Percentiles rank a stretch among this genome's conserved stretches.
These are phyloP conservation scores for Euplagia quadripunctaria DNA, from an alignment of 2,888 invertebrate genomes.

Conservation along the genomic window DNA sequence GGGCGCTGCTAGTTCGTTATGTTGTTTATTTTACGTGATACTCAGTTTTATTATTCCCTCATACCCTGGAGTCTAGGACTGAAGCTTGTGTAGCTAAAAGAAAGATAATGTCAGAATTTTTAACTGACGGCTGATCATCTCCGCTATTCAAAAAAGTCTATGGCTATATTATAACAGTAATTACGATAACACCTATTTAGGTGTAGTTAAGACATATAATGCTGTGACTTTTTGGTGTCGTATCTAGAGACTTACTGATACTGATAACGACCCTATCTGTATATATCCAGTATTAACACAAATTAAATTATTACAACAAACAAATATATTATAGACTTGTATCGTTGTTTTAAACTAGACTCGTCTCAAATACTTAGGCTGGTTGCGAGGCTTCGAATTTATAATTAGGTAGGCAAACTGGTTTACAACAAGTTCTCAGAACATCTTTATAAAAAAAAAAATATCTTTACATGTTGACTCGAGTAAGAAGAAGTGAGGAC, in stretches of 20 bases:
- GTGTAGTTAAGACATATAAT: no score
- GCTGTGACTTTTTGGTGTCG: no score
- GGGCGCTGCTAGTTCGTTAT: no score
- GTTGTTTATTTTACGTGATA: no score
- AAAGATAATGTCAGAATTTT: neutral
- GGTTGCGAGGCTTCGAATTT: slow-evolving; percentile 17
- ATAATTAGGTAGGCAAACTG: slow-evolving; percentile 24
- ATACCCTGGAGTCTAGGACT: no score
- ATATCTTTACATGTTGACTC: slow-evolving; percentile 27
- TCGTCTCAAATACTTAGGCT: slow-evolving; percentile 12
- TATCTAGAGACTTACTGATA: no score
- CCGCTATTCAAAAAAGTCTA: neutral
- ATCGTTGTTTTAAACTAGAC: slow-evolving; percentile 3
- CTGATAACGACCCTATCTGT: no score
- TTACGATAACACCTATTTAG: no score
- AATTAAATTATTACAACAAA: neutral
- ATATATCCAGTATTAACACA: no score
- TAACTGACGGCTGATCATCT: neutral
- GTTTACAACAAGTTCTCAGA: slow-evolving; percentile 23
- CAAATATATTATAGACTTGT: slow-evolving; percentile 4
- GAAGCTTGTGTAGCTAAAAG: neutral
- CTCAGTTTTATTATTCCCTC: no score
- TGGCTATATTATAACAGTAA: no score
- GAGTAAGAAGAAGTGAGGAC: slow-evolving; percentile 15
- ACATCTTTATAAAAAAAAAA: slow-evolving; percentile 13